Evolutionary conservation across 30 jellyfish, hydroid and myxozoan species (phyloP), one percentile per base, ranked within the genome.

Genomic region (Rhopilema esculentum): DNA sequence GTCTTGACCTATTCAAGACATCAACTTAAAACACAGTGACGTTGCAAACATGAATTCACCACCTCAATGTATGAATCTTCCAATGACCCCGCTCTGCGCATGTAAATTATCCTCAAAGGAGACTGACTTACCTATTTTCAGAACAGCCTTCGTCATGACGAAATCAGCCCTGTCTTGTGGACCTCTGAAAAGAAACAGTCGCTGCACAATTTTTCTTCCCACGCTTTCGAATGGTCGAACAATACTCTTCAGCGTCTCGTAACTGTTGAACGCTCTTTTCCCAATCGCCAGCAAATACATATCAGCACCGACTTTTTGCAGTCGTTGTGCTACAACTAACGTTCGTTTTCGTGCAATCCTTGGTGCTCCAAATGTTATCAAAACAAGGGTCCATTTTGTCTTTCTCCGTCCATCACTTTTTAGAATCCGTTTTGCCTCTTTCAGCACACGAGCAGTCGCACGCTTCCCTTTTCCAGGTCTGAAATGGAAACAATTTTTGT

Each of bases 311-410:
- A 76, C 66, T 63, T 57, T 62, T 27, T 77, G 51, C 27, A 84
- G 40, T 33, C 93, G 18, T 75, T 73, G 74, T 31, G 93, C 84
- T 17, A 84, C 87, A 18, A 71, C 86, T 21, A 27, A 1, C 8
- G 93, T 84, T 19, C 86, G 86, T 62, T 61, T 52, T 20, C 84
- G 75, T 66, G 87, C 93, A 23, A 84, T 57, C 33, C 87, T 72
- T 22, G 93, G 93, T 31, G 87, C 84, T 51, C 93, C 93, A 64
- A 84, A 84, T 0, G 93, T 84, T 31, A 84, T 73, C 71, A 84
- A 17, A 9, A 84, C 93, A 16, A 84, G 87, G 0, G 93, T 84
- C 93, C 93, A 84, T 25, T 84, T 84, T 33, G 75, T 72, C 70
- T 73, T 66, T 84, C 66, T 76, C 30, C 84, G 49, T 1, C 93